Conservation (phyloP, 2,113 vertebrate species). For the Nothocercus nigrocapillus region DNA sequence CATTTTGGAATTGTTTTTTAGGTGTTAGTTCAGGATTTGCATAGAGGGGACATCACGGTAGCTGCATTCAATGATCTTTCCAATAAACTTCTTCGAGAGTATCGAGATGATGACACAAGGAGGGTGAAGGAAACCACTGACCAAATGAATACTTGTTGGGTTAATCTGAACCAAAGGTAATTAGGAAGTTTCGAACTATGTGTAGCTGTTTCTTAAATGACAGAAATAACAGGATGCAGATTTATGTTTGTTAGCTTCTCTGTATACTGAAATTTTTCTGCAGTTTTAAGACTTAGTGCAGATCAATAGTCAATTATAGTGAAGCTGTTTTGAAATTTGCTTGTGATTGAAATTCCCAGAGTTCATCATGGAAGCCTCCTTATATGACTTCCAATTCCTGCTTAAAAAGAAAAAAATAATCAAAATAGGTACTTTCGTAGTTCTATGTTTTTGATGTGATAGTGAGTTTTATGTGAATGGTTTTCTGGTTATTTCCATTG, state of each 20-base stretch:
- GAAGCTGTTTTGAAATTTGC: neutral
- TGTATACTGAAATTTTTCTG: neutral
- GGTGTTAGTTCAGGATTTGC: constrained; percentile 89
- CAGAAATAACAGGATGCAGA: neutral
- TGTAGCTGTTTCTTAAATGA: neutral
- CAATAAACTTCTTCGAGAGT: constrained; percentile 88
- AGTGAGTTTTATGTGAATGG: neutral
- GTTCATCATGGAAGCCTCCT: neutral
- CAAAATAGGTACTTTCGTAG: neutral
- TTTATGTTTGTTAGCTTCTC: neutral
- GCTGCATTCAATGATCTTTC: constrained; percentile 90
- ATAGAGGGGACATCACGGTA: constrained; percentile 83
- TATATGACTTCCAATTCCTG: neutral
- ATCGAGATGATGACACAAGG: constrained; percentile 90
- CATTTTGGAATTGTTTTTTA: constrained; percentile 60
- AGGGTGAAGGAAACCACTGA: constrained; percentile 91
- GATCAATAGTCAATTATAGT: neutral
- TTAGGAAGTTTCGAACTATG: neutral
- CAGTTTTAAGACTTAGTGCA: neutral
- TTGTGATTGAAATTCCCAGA: neutral
- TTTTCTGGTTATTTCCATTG: neutral
- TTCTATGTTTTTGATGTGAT: neutral
- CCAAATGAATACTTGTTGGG: constrained; percentile 85
- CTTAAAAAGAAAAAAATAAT: neutral
- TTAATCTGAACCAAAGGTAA: constrained; percentile 90